Evolutionary conservation across 2,113 vertebrate genomes (phyloP), one percentile per base, ranked within the genome.

Genomic region (Vidua chalybeata): DNA sequence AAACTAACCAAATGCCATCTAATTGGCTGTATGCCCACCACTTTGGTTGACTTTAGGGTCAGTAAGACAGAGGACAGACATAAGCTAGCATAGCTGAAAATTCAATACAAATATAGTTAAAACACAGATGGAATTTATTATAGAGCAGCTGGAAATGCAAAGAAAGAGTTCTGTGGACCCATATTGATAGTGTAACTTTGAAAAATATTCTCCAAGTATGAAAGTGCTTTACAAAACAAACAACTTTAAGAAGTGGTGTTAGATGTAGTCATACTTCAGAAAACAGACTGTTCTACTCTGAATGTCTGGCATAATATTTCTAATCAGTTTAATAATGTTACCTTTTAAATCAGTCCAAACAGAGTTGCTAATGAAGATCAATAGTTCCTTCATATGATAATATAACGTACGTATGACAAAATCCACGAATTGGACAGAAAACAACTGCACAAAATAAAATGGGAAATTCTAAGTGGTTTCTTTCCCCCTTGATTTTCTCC

Each of bases 1-100:
- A 96, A 93, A 97, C 69, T 54, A 78, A 89, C 49, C 56, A 87
- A 97, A 96, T 94, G 88, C 87, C 95, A 91, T 97, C 93, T 95
- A 86, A 43, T 48, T 96, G 96, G 96, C 96, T 84, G 92, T 66
- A 76, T 5, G 41, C 93, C 89, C 46, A 41, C 90, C 95, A 94
- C 89, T 96, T 96, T 82, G 72, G 64, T 88, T 63, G 84, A 92
- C 59, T 73, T 69, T 46, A 66, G 90, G 61, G 87, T 90, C 84
- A 95, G 23, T 72, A 86, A 92, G 63, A n/a, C 93, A 93, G 68
- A 93, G 89, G 88, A 85, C 63, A 87, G 75, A 88, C 41, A 85
- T 72, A 87, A 95, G 20, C 48, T 61, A 82, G 22, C 54, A 91
- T 52, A 81, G 62, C 41, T 92, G 41, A 81, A 92, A 92, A 93